These are phyloP conservation scores for Mesorhabditis spiculigera DNA, from an alignment of 2,888 invertebrate species.

Conservation along the genomic window DNA sequence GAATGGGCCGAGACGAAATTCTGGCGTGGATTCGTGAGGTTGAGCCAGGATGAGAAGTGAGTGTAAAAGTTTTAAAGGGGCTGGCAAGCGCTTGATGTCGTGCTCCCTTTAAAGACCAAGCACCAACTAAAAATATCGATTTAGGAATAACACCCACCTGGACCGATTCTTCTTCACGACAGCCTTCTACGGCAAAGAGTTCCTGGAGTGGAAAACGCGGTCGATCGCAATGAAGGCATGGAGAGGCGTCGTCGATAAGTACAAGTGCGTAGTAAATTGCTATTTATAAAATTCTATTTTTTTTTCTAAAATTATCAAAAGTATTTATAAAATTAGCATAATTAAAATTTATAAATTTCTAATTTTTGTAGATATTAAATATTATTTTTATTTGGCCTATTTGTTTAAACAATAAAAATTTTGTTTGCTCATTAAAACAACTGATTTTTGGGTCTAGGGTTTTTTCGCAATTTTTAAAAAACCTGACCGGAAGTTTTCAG, in stretches of 20 bases:
- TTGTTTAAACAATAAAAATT: no score
- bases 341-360: no score
- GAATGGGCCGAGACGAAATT: slow-evolving; percentile 55
- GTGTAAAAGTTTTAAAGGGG: slow-evolving; percentile 6
- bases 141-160: slow-evolving; percentile 29
- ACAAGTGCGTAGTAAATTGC: slow-evolving; percentile 38
- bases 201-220: slow-evolving; percentile 48
- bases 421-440: no score
- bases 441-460: no score
- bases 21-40: slow-evolving; percentile 52
- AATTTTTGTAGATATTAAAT: no score
- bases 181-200: slow-evolving; percentile 50
- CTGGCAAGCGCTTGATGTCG: neutral
- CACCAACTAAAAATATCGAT: neutral
- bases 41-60: slow-evolving; percentile 38
- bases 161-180: slow-evolving; percentile 56
- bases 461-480: no score
- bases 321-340: no score
- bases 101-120: no score
- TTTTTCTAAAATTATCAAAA: no score
- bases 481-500: no score
- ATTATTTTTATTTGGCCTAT: no score
- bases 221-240: slow-evolving; percentile 45
- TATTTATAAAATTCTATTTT: no score
- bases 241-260: slow-evolving; percentile 49